Conservation (phyloP, 23 tunicate genomes). For the Trididemnum clinides region DNA sequence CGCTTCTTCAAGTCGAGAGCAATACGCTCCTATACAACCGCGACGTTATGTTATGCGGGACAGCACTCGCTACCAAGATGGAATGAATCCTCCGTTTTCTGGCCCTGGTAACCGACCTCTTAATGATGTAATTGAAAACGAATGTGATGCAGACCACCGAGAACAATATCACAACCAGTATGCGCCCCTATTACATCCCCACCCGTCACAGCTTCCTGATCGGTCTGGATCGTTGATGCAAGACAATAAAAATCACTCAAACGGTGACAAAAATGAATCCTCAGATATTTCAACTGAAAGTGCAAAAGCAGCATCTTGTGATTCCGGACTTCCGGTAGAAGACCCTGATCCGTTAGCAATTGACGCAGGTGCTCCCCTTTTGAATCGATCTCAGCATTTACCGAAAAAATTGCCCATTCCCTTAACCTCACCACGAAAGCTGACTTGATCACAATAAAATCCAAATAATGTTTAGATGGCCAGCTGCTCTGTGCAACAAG, state of each 20-base stretch:
- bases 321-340: slow-evolving; percentile 85
- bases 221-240: no score
- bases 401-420: neutral
- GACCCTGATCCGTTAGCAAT: slow-evolving; percentile 29
- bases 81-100: neutral
- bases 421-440: neutral
- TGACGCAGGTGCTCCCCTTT: slow-evolving; percentile 1
- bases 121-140: slow-evolving; percentile 81
- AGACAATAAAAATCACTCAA: neutral
- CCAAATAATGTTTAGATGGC: no score
- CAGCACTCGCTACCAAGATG: neutral
- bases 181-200: no score
- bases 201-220: no score
- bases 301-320: slow-evolving; percentile 86
- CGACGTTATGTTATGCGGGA: neutral
- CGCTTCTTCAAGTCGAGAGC: slow-evolving; percentile 58
- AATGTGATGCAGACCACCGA: neutral
- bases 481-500: no score
- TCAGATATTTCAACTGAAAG: slow-evolving; percentile 61
- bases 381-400: neutral
- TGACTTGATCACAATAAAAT: no score
- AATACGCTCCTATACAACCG: neutral
- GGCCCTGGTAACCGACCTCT: slow-evolving; percentile 55
- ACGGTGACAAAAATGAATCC: neutral
- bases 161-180: neutral